Evolutionary conservation across 2,888 invertebrate genomes (phyloP).

Genomic region (Pocota personata): DNA sequence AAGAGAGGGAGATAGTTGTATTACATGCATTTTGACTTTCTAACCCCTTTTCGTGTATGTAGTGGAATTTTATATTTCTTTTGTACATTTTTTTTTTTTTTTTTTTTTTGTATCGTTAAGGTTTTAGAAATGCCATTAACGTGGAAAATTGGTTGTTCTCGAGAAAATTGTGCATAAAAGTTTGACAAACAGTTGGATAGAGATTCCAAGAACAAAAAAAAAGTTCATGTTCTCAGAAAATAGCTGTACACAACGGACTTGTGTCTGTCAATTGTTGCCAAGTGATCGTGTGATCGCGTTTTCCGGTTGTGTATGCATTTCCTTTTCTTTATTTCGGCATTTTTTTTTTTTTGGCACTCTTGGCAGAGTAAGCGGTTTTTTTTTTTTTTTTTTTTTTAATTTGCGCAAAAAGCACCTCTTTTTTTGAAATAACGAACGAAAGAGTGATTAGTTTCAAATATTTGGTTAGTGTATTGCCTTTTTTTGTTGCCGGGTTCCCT

Average conservation of each 20-base stretch:
- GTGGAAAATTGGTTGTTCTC: slow-evolving; percentile 43
- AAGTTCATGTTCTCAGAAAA: slow-evolving; percentile 16
- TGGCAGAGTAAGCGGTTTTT: slow-evolving; percentile 23
- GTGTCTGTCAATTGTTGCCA: slow-evolving; percentile 47
- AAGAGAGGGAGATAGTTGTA: slow-evolving; percentile 37
- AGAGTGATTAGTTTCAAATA: slow-evolving; percentile 44
- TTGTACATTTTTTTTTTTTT: neutral
- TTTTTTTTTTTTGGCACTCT: slow-evolving; percentile 26
- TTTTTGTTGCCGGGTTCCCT: slow-evolving; percentile 18
- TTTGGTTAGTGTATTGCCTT: slow-evolving; percentile 1
- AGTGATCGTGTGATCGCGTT: slow-evolving; percentile 66
- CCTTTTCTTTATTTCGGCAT: slow-evolving; percentile 22
- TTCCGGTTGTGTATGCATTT: slow-evolving; percentile 61
- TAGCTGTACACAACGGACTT: slow-evolving; percentile 14
- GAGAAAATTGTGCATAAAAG: slow-evolving; percentile 15
- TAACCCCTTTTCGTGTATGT: slow-evolving; percentile 64
- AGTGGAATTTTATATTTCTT: slow-evolving; percentile 38
- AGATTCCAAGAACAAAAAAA: slow-evolving; percentile 9
- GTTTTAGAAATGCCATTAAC: slow-evolving; percentile 31
- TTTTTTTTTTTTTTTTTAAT: slow-evolving; percentile 29
- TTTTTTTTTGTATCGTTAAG: slow-evolving; percentile 17
- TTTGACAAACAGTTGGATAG: slow-evolving; percentile 10
- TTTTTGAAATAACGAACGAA: slow-evolving; percentile 32
- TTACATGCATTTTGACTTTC: slow-evolving; percentile 65
- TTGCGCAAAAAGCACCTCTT: slow-evolving; percentile 8